These are phyloP conservation scores for Rhyacophila brunnea DNA, from an alignment of 1,140 invertebrate species.

Conservation along the genomic window DNA sequence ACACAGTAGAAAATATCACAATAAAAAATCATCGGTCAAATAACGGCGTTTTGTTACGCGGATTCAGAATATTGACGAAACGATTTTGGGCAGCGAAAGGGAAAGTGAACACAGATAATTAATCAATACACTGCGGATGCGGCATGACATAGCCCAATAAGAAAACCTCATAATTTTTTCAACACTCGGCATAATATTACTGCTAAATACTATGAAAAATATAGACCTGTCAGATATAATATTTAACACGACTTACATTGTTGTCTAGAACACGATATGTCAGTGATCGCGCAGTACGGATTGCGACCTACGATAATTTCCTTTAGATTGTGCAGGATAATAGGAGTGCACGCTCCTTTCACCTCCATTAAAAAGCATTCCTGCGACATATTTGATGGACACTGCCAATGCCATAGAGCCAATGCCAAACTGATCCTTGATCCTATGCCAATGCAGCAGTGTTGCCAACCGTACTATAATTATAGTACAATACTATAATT, in stretches of 20 bases:
- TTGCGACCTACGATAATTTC: slow-evolving; percentile 61
- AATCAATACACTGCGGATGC: not conserved
- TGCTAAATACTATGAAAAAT: not conserved
- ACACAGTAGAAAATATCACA: no score
- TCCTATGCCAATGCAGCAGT: no score
- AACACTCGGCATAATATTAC: not conserved
- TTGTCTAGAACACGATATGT: slow-evolving; percentile 70
- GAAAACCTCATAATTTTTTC: not conserved
- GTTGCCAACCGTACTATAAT: no score
- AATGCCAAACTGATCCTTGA: no score
- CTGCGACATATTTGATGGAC: no score
- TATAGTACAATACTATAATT: no score
- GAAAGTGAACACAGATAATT: not conserved
- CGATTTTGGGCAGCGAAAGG: not conserved
- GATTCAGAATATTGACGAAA: not conserved
- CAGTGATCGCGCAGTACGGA: slow-evolving; percentile 68
- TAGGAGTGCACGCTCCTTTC: slow-evolving; percentile 13
- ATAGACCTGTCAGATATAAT: not conserved
- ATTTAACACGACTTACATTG: slow-evolving; percentile 59
- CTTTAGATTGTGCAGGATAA: slow-evolving; percentile 37
- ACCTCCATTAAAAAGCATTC: no score
- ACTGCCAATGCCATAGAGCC: no score
- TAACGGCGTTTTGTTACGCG: not conserved
- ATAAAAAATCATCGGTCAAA: no score
- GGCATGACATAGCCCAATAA: not conserved